Percentiles rank a stretch among this genome's conserved stretches.
Conservation (phyloP, 2,888 invertebrate species). For the Chironomus tentans region DNA sequence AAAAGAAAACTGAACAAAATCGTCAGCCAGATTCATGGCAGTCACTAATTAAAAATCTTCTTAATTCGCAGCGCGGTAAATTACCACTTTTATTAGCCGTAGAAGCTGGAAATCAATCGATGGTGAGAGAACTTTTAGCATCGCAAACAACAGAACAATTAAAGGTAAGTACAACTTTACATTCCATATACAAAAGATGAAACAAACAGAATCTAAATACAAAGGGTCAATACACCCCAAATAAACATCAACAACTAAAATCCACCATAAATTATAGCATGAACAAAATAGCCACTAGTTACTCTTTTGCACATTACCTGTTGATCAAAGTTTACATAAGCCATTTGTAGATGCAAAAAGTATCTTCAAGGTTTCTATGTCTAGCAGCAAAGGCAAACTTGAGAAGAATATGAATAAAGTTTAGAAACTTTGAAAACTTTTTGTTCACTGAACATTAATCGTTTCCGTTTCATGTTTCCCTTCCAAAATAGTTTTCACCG, state of each 20-base stretch:
- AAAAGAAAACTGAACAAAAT: constrained; percentile 42
- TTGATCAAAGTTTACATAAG: background rate
- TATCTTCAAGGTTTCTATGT: too few relatives aligned
- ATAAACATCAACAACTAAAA: background rate
- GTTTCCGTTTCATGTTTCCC: background rate
- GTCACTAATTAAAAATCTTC: constrained; percentile 50
- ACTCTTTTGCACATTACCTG: background rate
- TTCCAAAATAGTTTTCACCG: background rate
- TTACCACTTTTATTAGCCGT: constrained; percentile 89
- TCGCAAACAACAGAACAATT: constrained; percentile 83
- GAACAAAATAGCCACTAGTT: constrained; percentile 28
- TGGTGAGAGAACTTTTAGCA: constrained; percentile 85
- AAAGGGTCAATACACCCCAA: background rate
- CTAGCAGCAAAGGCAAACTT: background rate
- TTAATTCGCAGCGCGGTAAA: constrained; percentile 72
- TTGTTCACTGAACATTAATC: background rate
- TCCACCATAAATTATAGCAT: background rate
- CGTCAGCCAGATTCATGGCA: constrained; percentile 40
- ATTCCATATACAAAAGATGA: too few relatives aligned
- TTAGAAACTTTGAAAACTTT: background rate
- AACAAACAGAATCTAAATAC: background rate
- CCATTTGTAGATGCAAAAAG: background rate
- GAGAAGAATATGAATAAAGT: background rate
- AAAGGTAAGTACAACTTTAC: constrained; percentile 44
- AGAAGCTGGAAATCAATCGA: constrained; percentile 90